phyloP scores from a whole-genome alignment of 2,888 invertebrate genomes.

The Acanthacorydalis orientalis region DNA sequence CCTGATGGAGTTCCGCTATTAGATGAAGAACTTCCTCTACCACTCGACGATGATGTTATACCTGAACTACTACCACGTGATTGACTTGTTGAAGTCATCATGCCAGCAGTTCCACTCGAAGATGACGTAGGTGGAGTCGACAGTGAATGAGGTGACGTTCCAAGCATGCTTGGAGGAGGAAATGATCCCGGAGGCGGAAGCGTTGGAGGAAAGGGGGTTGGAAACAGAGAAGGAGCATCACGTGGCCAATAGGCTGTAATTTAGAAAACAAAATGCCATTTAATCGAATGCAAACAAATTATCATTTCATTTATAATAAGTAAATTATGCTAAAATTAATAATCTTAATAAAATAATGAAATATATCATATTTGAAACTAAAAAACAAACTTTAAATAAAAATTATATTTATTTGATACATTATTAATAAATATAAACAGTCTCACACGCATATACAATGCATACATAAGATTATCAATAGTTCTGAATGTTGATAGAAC shows the following conservation, averaged over 20 bases:
- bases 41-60: slow-evolving; percentile 36
- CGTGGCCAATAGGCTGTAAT: slow-evolving; percentile 66
- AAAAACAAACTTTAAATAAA: not conserved
- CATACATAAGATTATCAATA: too few species aligned
- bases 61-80: slow-evolving; percentile 22
- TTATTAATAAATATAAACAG: too few species aligned
- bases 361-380: not conserved
- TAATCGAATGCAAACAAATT: not conserved
- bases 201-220: slow-evolving; percentile 25
- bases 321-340: not conserved
- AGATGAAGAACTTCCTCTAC: slow-evolving; percentile 25
- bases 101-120: slow-evolving; percentile 11
- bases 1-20: not conserved
- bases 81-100: slow-evolving; percentile 14
- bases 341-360: not conserved
- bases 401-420: too few species aligned
- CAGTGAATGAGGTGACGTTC: slow-evolving; percentile 23
- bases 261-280: slow-evolving; percentile 15
- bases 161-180: slow-evolving; percentile 22
- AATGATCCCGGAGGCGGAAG: slow-evolving; percentile 24
- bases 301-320: not conserved
- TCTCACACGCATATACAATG: too few species aligned
- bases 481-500: too few species aligned
- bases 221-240: slow-evolving; percentile 32
- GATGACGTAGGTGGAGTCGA: slow-evolving; percentile 9